phyloP scores from a whole-genome alignment of 2,113 vertebrate genomes.

The Hyaena hyaena region DNA sequence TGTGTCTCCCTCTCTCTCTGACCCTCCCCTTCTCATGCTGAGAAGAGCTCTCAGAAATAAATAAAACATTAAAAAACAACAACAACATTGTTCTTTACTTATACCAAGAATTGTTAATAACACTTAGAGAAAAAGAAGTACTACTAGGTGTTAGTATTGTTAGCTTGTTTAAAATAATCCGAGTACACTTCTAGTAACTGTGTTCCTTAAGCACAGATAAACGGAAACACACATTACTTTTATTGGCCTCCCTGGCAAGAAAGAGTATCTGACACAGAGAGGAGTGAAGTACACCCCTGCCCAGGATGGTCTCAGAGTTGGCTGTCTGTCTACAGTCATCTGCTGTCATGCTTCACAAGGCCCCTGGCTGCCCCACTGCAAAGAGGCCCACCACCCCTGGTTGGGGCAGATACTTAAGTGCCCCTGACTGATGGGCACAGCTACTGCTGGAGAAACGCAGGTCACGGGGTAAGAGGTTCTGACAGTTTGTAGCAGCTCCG shows the following conservation, averaged over 20 bases:
- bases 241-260: background rate
- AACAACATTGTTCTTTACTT: background rate
- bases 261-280: background rate
- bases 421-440: background rate
- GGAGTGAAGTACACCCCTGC: background rate
- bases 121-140: background rate
- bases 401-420: no score
- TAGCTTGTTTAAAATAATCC: background rate
- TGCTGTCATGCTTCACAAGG: background rate
- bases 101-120: background rate
- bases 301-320: background rate
- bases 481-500: background rate
- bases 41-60: no score
- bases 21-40: no score
- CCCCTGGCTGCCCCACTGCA: rapidly evolving
- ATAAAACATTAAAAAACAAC: no score
- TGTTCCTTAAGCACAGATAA: background rate
- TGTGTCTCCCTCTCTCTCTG: no score
- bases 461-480: background rate
- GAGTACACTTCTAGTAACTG: background rate
- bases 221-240: background rate
- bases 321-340: background rate
- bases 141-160: background rate
- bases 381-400: background rate
- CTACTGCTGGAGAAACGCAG: background rate